A percentile compares a stretch with the other conserved stretches of the same genome.
phyloP scores from a whole-genome alignment of 2,797 vertebrate genomes.

The Antennarius maculatus region DNA sequence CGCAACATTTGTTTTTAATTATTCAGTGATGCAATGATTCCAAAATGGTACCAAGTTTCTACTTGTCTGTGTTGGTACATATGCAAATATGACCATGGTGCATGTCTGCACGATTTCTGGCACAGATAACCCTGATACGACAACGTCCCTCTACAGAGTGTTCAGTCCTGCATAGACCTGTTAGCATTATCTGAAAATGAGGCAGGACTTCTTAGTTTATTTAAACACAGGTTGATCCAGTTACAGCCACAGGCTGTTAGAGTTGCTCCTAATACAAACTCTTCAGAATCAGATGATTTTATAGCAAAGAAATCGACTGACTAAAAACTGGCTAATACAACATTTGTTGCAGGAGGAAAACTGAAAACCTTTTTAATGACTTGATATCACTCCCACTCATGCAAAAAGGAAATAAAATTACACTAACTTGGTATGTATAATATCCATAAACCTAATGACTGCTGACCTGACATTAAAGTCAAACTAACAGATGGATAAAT shows the following conservation, averaged over 20 bases:
- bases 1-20: background rate
- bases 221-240: background rate
- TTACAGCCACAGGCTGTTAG: background rate
- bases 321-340: too few relatives aligned
- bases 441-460: too few relatives aligned
- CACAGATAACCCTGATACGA: background rate
- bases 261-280: too few relatives aligned
- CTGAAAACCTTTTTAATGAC: too few relatives aligned
- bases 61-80: background rate
- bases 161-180: background rate
- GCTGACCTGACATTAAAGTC: too few relatives aligned
- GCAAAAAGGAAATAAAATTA: too few relatives aligned
- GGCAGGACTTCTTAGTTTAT: background rate
- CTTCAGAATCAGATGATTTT: too few relatives aligned
- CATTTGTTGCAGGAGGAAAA: too few relatives aligned
- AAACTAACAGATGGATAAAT: too few relatives aligned
- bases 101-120: background rate
- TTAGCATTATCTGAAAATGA: background rate
- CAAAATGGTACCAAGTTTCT: background rate
- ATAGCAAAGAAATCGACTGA: too few relatives aligned
- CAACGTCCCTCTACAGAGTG: background rate
- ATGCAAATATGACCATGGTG: background rate
- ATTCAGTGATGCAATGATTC: background rate
- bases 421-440: too few relatives aligned
- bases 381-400: too few relatives aligned